Evolutionary conservation across 2,888 invertebrate species (phyloP).

Genomic region (Macropis europaea): DNA sequence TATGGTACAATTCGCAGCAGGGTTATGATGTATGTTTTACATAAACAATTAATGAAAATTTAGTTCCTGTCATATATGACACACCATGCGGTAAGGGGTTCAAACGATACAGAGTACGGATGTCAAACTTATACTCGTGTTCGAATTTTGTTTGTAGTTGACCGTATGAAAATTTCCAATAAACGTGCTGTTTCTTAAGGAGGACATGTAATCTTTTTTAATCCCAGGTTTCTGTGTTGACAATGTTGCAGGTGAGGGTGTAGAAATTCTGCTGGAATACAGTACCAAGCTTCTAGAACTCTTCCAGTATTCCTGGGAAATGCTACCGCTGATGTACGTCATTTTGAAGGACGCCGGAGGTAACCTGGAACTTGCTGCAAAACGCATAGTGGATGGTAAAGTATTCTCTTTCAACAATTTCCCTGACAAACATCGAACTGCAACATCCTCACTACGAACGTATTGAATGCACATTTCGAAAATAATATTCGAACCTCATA

Average conservation of each 20-base stretch:
- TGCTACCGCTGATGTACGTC: conserved; percentile 90
- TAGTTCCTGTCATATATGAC: too few relatives aligned
- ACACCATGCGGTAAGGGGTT: too few relatives aligned
- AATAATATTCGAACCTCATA: too few relatives aligned
- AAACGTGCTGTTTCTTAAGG: too few relatives aligned
- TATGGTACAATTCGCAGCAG: too few relatives aligned
- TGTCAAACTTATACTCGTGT: too few relatives aligned
- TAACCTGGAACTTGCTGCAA: conserved; percentile 88
- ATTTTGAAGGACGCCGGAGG: conserved; percentile 89
- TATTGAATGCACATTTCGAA: too few relatives aligned
- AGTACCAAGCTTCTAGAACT: conserved; percentile 83
- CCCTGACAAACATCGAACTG: not conserved
- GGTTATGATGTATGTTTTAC: too few relatives aligned
- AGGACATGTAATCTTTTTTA: not conserved
- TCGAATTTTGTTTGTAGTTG: too few relatives aligned
- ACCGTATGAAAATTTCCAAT: too few relatives aligned
- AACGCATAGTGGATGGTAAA: conserved; percentile 89
- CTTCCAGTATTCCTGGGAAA: conserved; percentile 90
- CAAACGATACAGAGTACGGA: too few relatives aligned
- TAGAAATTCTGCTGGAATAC: conserved; percentile 85
- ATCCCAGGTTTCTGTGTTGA: not conserved
- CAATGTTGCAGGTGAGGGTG: conserved; percentile 42
- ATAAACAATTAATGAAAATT: too few relatives aligned
- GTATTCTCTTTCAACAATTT: not conserved
- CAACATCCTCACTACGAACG: not conserved